These are phyloP conservation scores for Hydropotes inermis DNA, from an alignment of 2,113 vertebrate species.

Conservation along the genomic window DNA sequence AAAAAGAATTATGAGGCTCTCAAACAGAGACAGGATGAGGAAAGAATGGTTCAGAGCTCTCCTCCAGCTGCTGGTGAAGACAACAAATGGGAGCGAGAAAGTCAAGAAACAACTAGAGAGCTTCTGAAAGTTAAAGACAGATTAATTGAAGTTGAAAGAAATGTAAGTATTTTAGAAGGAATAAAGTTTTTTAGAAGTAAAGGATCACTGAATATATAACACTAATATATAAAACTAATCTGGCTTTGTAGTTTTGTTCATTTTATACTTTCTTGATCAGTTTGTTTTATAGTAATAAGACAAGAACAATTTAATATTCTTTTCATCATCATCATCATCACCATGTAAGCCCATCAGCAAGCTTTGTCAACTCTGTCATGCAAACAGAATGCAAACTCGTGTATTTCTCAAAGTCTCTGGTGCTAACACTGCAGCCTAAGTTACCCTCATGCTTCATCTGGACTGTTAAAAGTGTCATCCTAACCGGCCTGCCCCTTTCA, in stretches of 20 bases:
- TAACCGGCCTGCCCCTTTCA: background rate
- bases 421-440: background rate
- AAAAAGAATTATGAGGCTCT: constrained; percentile 99
- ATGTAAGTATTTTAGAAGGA: constrained; percentile 84
- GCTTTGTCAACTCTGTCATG: background rate
- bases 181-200: background rate
- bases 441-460: background rate
- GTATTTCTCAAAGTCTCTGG: background rate
- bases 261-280: constrained; percentile 17
- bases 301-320: background rate
- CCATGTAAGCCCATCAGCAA: background rate
- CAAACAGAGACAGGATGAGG: constrained; percentile 97
- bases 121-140: constrained; percentile 97
- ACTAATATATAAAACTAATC: background rate
- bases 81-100: constrained; percentile 94
- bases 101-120: constrained; percentile 95
- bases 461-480: background rate
- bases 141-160: constrained; percentile 97
- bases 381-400: background rate
- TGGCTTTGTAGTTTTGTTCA: constrained; percentile 9
- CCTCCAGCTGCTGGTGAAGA: constrained; percentile 87
- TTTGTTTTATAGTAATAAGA: background rate
- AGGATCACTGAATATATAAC: background rate
- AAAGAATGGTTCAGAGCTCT: constrained; percentile 92
- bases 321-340: background rate